Percentiles rank a stretch among this genome's conserved stretches.
Evolutionary conservation across 2,113 vertebrate genomes (phyloP).

Genomic region (Elephantulus edwardii): DNA sequence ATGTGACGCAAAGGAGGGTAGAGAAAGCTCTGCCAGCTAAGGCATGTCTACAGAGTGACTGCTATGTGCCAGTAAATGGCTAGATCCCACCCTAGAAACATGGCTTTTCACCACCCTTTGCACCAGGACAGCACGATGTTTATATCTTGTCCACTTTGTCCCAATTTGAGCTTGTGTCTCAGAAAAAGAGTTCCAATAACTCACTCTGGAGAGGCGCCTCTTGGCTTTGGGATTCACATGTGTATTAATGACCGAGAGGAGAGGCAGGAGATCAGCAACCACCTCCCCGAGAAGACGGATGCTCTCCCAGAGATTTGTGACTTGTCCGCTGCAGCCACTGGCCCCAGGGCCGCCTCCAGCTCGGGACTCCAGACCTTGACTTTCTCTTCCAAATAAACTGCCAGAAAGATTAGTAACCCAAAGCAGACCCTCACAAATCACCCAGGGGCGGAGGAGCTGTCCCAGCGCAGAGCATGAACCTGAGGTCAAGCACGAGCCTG

Average conservation of each 20-base stretch:
- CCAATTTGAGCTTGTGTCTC: not conserved
- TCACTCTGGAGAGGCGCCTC: not conserved
- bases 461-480: not conserved
- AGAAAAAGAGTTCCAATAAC: not conserved
- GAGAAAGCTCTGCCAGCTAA: not conserved
- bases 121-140: no score
- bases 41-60: not conserved
- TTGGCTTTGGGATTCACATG: not conserved
- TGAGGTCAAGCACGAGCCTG: not conserved
- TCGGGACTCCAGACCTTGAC: not conserved
- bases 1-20: not conserved
- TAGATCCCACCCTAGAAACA: not conserved
- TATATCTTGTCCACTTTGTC: not conserved
- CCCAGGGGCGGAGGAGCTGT: not conserved
- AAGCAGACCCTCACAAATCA: not conserved
- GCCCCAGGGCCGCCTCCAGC: not conserved
- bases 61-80: not conserved
- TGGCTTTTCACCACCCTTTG: not conserved
- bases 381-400: not conserved
- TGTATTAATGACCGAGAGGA: not conserved
- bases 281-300: accelerated
- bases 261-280: not conserved
- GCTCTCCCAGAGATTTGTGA: not conserved
- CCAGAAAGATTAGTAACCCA: not conserved
- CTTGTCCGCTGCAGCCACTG: not conserved